Percentiles rank a stretch among this genome's conserved stretches.
Evolutionary conservation across 2,113 vertebrate genomes (phyloP).

Genomic region (Dascyllus trimaculatus): DNA sequence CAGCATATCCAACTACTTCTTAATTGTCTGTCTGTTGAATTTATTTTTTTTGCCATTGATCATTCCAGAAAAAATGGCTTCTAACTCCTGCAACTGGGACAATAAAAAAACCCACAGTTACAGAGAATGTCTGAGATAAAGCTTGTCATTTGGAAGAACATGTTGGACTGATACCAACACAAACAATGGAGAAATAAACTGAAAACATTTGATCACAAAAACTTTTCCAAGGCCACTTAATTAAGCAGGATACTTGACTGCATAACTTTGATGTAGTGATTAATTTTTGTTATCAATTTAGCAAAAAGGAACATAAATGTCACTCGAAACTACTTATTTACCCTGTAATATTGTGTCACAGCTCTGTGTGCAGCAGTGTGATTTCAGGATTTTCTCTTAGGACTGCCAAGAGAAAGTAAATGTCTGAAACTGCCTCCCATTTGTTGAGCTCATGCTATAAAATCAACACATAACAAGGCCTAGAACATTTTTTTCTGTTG

Average conservation of each 20-base stretch:
- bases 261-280: not conserved
- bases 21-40: not conserved
- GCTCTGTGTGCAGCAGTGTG: not conserved
- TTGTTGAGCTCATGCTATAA: constrained; percentile 24
- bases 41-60: not conserved
- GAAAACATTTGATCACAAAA: not conserved
- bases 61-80: not conserved
- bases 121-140: not conserved
- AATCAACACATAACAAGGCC: constrained; percentile 1
- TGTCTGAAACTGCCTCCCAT: not conserved
- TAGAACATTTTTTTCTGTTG: not conserved
- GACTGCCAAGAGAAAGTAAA: constrained; percentile 7
- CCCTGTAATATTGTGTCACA: not conserved
- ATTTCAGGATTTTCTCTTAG: not conserved
- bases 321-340: not conserved
- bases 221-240: not conserved
- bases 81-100: no score
- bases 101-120: no score
- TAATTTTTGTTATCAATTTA: not conserved
- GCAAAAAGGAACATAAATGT: not conserved
- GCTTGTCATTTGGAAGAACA: not conserved
- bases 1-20: not conserved
- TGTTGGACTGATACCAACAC: not conserved
- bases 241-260: not conserved
- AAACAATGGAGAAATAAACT: not conserved